Evolutionary conservation across 1,140 invertebrate species (phyloP), one percentile per base, ranked within the genome.

Genomic region (Cyclina sinensis): DNA sequence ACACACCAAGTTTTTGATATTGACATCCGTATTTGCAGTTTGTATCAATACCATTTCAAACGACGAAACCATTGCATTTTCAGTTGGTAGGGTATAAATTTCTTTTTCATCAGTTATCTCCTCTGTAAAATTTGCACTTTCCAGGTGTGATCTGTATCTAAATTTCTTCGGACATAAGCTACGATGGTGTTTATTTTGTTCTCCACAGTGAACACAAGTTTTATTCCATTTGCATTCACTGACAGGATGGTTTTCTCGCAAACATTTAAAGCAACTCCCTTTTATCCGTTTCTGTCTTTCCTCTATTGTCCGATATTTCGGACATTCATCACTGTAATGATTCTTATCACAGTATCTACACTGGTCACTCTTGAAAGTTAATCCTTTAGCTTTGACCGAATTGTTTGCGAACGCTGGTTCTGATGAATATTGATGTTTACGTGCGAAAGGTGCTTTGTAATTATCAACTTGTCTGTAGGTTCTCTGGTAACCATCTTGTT

Each of bases 321-420:
- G 5, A 30, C 70, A 74, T 30, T 74, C 70, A 39, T 74, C 70
- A n/a, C 70, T 74, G 12, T 30, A 74, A 32, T 74, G 70, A 9
- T 11, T n/a, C n/a, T 39, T 74, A 16, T 35, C 27, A 74, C 70
- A 74, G 21, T 74, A 39, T 32, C 35, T 65, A 21, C 59, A 65
- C 59, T n/a, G n/a, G n/a, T n/a, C n/a, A n/a, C n/a, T n/a, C n/a
- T n/a, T n/a, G n/a, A n/a, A n/a, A n/a, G n/a, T n/a, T n/a, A n/a
- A n/a, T n/a, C n/a, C n/a, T n/a, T n/a, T n/a, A n/a, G n/a, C n/a
- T n/a, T n/a, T n/a, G n/a, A n/a, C n/a, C n/a, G n/a, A 7, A 65
- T 65, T 46, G 16, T 46, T 46, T 46, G 16, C 43, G 7, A 16
- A 46, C 16, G 43, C 16, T 9, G 7, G 43, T 9, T 7, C 7